Evolutionary conservation across 2,888 invertebrate species (phyloP), one percentile per base, ranked within the genome.

Genomic region (Escarpia spicata): DNA sequence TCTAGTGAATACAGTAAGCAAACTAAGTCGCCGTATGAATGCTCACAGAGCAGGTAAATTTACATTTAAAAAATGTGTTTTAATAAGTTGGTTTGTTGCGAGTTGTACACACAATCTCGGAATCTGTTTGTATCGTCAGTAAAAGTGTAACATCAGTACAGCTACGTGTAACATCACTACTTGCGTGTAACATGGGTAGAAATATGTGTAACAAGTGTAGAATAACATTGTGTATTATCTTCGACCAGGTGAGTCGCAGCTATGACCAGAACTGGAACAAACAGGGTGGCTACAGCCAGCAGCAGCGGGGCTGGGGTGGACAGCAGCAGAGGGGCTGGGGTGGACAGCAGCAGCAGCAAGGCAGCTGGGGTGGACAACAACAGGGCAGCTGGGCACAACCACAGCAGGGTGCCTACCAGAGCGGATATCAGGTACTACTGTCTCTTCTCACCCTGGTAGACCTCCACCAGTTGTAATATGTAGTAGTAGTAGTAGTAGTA

Each of bases 291-390:
- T 91, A 93, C 91, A 58, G 92, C 43, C 37, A 92, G 8, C 90
- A 90, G 43, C 93, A 92, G 58, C 93, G 93, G 26, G 44, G 90
- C 91, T 91, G 93, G 92, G 91, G 93, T 58, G 90, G 91, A 43
- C 92, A 92, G 89, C 90, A 90, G 26, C 37, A 31, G 37, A 43
- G 90, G 12, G 43, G n/a, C n/a, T 43, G 90, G 90, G 45, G 92
- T 44, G n/a, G 44, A 19, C 91, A 75, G 58, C 92, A 92, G 92
- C 94, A 95, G 52, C 92, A 92, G 92, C 94, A 95, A 60, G 93
- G 94, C 52, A 92, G 92, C 92, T 94, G 95, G 94, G 95, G 95
- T 3, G 3, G 3, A n/a, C 75, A 75, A 12, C 93, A 94, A 89
- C 95, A 95, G 91, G 93, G 93, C 26, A 43, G 31, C 89, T 93